Conservation (phyloP, 1,140 invertebrate species). For the Hetaerina americana region DNA sequence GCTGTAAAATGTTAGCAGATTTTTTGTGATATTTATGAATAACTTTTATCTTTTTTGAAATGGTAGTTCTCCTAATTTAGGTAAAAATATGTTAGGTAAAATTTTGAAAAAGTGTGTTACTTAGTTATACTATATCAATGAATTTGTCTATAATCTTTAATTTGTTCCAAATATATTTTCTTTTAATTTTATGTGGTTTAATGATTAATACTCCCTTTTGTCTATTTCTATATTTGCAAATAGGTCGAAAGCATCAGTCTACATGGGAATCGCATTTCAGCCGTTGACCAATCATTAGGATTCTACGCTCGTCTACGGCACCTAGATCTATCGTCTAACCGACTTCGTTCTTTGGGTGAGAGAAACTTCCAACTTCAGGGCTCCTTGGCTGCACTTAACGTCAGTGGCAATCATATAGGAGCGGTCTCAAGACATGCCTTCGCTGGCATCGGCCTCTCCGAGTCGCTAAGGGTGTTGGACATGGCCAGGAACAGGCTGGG, state of each 20-base stretch:
- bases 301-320: slow-evolving; percentile 66
- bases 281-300: slow-evolving; percentile 53
- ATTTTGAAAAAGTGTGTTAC: too few species aligned
- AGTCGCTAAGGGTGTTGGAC: slow-evolving; percentile 46
- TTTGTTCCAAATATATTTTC: too few species aligned
- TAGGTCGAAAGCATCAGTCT: slow-evolving; percentile 44
- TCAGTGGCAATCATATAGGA: slow-evolving; percentile 58
- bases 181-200: too few species aligned
- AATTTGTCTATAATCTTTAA: too few species aligned
- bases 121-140: too few species aligned
- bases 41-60: too few species aligned
- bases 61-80: too few species aligned
- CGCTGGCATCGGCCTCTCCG: slow-evolving; percentile 58
- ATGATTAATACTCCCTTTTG: too few species aligned
- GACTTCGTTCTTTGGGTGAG: slow-evolving; percentile 57
- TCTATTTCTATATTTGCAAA: too few species aligned
- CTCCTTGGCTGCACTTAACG: slow-evolving; percentile 53
- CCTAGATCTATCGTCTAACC: slow-evolving; percentile 69
- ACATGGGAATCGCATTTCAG: slow-evolving; percentile 56
- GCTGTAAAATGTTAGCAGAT: too few species aligned
- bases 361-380: slow-evolving; percentile 65
- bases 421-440: slow-evolving; percentile 58
- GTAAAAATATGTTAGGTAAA: too few species aligned
- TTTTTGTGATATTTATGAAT: too few species aligned
- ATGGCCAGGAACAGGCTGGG: slow-evolving; percentile 65